phyloP scores from a whole-genome alignment of 2,113 vertebrate species.

The Ictidomys tridecemlineatus region DNA sequence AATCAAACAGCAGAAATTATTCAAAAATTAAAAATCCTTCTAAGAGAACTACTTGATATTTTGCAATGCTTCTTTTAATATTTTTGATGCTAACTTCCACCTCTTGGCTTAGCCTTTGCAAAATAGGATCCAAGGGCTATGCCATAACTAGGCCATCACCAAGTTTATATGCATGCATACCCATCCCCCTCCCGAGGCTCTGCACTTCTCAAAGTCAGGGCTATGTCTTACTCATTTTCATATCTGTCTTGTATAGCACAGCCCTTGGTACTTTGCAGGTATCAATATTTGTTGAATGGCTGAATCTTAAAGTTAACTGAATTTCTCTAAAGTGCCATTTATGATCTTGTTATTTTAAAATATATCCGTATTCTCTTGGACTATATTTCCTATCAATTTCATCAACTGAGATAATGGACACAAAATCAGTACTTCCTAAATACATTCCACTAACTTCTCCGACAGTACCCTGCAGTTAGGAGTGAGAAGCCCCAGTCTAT shows the following conservation, averaged over 20 bases:
- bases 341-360: not conserved
- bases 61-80: conserved; percentile 13
- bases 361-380: conserved; percentile 3
- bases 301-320: not conserved
- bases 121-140: not conserved
- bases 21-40: not conserved
- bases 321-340: not conserved
- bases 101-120: conserved; percentile 13
- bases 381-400: not conserved
- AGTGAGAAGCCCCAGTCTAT: not conserved
- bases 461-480: not conserved
- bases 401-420: not conserved
- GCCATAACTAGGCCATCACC: not conserved
- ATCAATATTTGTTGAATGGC: not conserved
- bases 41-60: conserved; percentile 8
- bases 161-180: not conserved
- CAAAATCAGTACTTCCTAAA: not conserved
- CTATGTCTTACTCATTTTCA: not conserved
- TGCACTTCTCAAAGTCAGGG: not conserved
- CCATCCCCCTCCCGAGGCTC: not conserved
- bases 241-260: not conserved
- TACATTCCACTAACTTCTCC: not conserved
- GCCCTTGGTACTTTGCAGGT: not conserved
- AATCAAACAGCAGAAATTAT: conserved; percentile 23
- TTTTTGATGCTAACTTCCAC: not conserved